Evolutionary conservation across 2,797 vertebrate species (phyloP).

Genomic region (Botia kubotai): DNA sequence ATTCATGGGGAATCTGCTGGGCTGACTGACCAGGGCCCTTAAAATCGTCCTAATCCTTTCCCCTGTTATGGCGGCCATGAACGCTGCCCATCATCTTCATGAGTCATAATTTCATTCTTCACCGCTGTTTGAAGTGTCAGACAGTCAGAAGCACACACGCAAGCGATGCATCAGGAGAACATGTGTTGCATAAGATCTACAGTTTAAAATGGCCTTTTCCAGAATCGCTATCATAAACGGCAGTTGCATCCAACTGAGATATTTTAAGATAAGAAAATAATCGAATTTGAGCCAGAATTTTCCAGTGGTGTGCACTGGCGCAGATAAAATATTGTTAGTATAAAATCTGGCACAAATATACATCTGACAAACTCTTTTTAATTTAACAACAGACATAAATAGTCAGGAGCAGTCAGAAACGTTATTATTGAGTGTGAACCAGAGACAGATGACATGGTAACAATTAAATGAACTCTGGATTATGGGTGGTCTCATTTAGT

Average conservation of each 20-base stretch:
- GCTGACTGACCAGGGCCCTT: no score
- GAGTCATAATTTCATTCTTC: slow-evolving; percentile 12
- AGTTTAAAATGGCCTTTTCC: slow-evolving; percentile 16
- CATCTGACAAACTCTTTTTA: neutral
- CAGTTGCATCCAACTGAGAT: slow-evolving; percentile 6
- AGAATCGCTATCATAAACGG: neutral
- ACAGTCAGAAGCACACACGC: neutral
- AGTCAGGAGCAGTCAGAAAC: neutral
- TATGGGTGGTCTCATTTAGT: slow-evolving; percentile 63
- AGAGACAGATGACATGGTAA: slow-evolving; percentile 41
- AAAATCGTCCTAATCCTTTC: no score
- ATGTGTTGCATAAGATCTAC: neutral
- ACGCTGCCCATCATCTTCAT: slow-evolving; percentile 12
- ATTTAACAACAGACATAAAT: neutral
- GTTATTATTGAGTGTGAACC: slow-evolving; percentile 16
- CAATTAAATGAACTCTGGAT: slow-evolving; percentile 46
- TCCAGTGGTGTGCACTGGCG: neutral
- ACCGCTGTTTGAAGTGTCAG: slow-evolving; percentile 13
- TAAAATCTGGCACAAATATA: neutral
- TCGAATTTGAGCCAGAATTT: neutral
- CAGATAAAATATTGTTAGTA: neutral
- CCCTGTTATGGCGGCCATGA: neutral
- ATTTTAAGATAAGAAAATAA: slow-evolving; percentile 19
- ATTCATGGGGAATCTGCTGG: no score
- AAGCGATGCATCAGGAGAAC: slow-evolving; percentile 8